Evolutionary conservation across 2,888 invertebrate genomes (phyloP), one percentile per base, ranked within the genome.

Genomic region (Marasmarcha lunaedactyla): DNA sequence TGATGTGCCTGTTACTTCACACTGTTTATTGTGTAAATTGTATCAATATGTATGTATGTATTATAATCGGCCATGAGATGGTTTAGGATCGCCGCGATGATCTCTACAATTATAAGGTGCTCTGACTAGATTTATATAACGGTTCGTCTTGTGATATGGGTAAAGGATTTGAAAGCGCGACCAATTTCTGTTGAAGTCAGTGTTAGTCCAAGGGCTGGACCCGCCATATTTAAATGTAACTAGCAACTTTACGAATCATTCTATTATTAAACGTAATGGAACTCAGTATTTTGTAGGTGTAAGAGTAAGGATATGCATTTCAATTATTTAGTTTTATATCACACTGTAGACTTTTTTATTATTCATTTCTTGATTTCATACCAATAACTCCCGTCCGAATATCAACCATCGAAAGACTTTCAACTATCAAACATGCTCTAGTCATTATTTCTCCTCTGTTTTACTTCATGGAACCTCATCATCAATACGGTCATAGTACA

Each of bases 101-200:
- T 84, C 79, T 84, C 83, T 84, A 83, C 81, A 79, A 83, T 84
- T 81, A 76, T 79, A 79, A 83, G 84, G 84, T 84, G 84, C 84
- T 84, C 81, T 78, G 72, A 74, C 63, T 81, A 79, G 76, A 69
- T 71, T 71, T 72, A 77, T 72, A 72, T 66, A 65, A 12, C 67
- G 71, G 68, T 67, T 68, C 65, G 66, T 72, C 72, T 71, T 76
- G 78, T 78, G 79, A 78, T 78, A 74, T 63, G 66, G 58, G 57
- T 54, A 71, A 71, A 63, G 63, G 63, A 67, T 65, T 66, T 59
- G 63, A 69, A 67, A 57, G 71, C 70, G 64, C 71, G 77, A 77
- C 79, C 78, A 74, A 77, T 76, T 56, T 70, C 62, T 69, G 61
- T 67, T 65, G 64, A 60, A 61, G 59, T 70, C 69, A 57, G 59